Base-by-base conservation (phyloP, 2,113 vertebrate genomes). In the Zapornia atra region DNA sequence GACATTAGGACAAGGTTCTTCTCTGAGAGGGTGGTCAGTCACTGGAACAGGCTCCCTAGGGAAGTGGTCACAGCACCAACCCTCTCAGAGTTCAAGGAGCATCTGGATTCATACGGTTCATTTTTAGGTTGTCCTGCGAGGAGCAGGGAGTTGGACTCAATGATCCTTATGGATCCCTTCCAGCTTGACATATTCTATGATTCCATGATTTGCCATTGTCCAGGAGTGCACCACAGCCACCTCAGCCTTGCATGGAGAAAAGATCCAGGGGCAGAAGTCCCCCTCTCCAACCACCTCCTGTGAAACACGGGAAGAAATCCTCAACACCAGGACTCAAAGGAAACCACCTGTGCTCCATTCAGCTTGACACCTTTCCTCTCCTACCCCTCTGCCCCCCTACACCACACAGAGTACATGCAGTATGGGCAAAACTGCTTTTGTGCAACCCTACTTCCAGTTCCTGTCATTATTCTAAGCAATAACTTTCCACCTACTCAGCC, bases 261-360 rank as follows among this genome's bases (percentile, higher is more conserved):
- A 68, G 60, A 54, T 21, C 4, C 38, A 48, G 2, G 11, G 29
- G 33, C 9, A 71, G 29, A 11, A 1, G 4, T 25, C 24, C 11
- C 24, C 2, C 9, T 36, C 10, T n/a, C 9, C 24, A 65, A 16
- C 25, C 19, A 28, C 1, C 6, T 3, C 4, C 9, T 53, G 40
- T 20, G 63, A 83, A 71, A 59, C 16, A 61, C 1, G 1, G 20
- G 48, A 59, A 46, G 63, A 77, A 72, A 33, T 48, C 25, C 26
- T 57, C 15, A 18, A 38, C 34, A 71, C 14, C 9, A 42, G 26
- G 26, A 71, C 72, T 42, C 0, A 0, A 71, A 70, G 50, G 38
- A 48, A 64, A n/a, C 14, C 14, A 53, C 18, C 26, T 8, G n/a
- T 48, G 29, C 31, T 60, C 20, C 40, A 33, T 29, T 86, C 59